phyloP scores from a whole-genome alignment of 2,113 vertebrate species.

The Carassius carassius region DNA sequence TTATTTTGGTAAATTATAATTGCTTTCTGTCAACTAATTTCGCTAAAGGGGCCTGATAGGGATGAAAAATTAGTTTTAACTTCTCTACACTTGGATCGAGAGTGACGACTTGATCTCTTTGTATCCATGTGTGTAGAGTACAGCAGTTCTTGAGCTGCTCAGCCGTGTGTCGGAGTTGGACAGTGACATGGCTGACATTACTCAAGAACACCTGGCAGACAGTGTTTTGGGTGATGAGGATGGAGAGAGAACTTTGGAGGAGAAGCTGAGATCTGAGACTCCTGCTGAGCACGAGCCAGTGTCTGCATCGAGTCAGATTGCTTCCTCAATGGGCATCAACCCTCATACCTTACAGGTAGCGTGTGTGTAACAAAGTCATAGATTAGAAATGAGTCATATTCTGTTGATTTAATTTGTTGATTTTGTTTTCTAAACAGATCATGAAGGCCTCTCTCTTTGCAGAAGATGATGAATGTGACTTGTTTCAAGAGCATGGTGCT shows the following conservation, averaged over 20 bases:
- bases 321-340: slow-evolving; percentile 87
- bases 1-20: not conserved
- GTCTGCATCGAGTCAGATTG: slow-evolving; percentile 83
- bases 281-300: slow-evolving; percentile 76
- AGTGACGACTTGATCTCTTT: slow-evolving; percentile 30
- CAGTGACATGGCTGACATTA: slow-evolving; percentile 97
- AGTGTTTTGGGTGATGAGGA: slow-evolving; percentile 61
- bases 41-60: no score
- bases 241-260: slow-evolving; percentile 52
- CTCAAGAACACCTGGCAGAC: slow-evolving; percentile 82
- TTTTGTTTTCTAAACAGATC: slow-evolving; percentile 75
- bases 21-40: not conserved
- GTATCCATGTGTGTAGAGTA: slow-evolving; percentile 70
- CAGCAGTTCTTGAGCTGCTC: slow-evolving; percentile 76
- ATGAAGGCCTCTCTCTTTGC: slow-evolving; percentile 95
- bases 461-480: slow-evolving; percentile 87
- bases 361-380: not conserved
- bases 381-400: not conserved
- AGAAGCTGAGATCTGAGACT: slow-evolving; percentile 46
- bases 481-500: slow-evolving; percentile 68
- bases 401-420: not conserved
- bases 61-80: no score
- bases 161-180: slow-evolving; percentile 84
- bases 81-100: no score
- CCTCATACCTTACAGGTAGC: slow-evolving; percentile 91